Evolutionary conservation across 1,140 invertebrate species (phyloP).

Genomic region (Bombyx mandarina): DNA sequence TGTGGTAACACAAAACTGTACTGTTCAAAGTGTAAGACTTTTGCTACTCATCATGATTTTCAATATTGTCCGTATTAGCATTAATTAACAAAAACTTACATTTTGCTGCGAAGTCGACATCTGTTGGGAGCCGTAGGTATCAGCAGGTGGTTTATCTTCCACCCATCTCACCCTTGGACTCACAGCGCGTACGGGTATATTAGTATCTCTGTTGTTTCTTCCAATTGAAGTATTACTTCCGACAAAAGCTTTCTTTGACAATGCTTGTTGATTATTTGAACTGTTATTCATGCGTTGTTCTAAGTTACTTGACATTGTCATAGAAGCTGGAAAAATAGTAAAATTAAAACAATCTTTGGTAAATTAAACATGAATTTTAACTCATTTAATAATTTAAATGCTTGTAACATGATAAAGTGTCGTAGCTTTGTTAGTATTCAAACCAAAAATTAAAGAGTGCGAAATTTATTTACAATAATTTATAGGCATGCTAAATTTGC

Average conservation of each 20-base stretch:
- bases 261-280: constrained; percentile 55
- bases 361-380: background rate
- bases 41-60: too few relatives aligned
- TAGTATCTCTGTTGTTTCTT: constrained; percentile 54
- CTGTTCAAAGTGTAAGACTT: too few relatives aligned
- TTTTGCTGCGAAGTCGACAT: constrained; percentile 59
- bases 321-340: constrained; percentile 53
- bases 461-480: constrained; percentile 30
- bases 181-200: constrained; percentile 66
- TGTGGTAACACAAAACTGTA: too few relatives aligned
- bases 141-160: constrained; percentile 53
- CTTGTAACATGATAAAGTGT: constrained; percentile 58
- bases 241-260: constrained; percentile 65
- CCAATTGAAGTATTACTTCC: constrained; percentile 67
- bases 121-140: constrained; percentile 49
- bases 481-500: constrained; percentile 36
- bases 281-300: constrained; percentile 53
- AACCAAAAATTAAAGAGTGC: constrained; percentile 16
- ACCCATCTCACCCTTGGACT: constrained; percentile 67
- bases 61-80: too few relatives aligned
- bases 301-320: constrained; percentile 68
- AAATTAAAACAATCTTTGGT: constrained; percentile 1
- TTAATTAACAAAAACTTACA: constrained; percentile 30
- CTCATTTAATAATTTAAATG: background rate
- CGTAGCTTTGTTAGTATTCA: constrained; percentile 36